Percentiles rank a stretch among this genome's conserved stretches.
These are phyloP conservation scores for Gallirallus australis DNA, from an alignment of 2,797 vertebrate genomes.

Conservation along the genomic window DNA sequence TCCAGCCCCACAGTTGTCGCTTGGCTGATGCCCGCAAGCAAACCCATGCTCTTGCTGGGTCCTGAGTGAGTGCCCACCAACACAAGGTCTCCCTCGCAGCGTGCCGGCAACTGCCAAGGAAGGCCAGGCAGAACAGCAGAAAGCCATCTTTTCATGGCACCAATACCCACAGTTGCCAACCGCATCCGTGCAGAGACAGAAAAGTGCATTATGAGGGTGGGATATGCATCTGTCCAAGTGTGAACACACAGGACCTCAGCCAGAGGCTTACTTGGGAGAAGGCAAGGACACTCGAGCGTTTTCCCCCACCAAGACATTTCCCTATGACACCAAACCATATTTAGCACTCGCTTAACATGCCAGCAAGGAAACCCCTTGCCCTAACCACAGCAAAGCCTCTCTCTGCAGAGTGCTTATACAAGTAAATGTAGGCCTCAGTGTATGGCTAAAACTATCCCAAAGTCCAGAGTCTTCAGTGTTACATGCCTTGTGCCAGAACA, in stretches of 20 bases:
- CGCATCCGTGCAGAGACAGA: neutral
- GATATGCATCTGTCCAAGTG: neutral
- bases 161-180: neutral
- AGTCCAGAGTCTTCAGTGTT: conserved; percentile 59
- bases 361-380: conserved; percentile 4
- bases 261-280: neutral
- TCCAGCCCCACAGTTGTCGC: accelerated
- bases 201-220: conserved; percentile 47
- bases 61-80: accelerated
- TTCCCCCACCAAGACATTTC: neutral
- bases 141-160: neutral
- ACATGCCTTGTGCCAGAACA: conserved; percentile 45
- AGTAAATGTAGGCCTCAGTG: conserved; percentile 11
- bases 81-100: accelerated
- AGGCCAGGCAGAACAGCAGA: neutral
- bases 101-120: accelerated
- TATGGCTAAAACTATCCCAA: conserved; percentile 58
- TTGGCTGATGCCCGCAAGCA: accelerated
- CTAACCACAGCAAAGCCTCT: conserved; percentile 12
- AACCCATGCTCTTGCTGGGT: accelerated
- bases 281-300: neutral
- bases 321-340: neutral
- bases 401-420: conserved; percentile 1
- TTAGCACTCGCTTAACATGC: neutral
- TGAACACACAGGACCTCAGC: neutral